phyloP scores from a whole-genome alignment of 2,888 invertebrate species.

The Synanthedon andrenaeformis region DNA sequence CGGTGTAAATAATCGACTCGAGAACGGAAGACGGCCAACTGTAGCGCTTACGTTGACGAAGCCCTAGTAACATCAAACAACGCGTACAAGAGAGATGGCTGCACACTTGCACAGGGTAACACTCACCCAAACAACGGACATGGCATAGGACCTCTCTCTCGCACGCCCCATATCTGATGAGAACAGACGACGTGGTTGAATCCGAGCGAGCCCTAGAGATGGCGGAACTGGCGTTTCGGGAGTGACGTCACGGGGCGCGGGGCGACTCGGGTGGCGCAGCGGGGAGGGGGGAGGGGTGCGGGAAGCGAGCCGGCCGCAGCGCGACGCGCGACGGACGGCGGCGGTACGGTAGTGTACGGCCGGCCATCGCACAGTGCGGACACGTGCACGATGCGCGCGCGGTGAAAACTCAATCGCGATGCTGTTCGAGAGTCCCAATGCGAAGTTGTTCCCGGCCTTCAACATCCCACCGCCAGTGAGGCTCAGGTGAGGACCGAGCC shows the following conservation, averaged over 20 bases:
- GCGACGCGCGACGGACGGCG: conserved; percentile 12
- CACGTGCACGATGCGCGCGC: conserved; percentile 43
- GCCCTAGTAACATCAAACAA: conserved; percentile 19
- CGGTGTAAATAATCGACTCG: too few species aligned
- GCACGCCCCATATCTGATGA: conserved; percentile 1
- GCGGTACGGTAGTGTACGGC: conserved; percentile 47
- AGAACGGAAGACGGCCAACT: neutral
- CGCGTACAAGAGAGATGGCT: conserved; percentile 15
- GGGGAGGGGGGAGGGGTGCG: neutral
- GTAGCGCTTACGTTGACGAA: conserved; percentile 12
- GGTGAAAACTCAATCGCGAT: conserved; percentile 63
- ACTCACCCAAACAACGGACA: too few species aligned
- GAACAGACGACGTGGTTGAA: conserved; percentile 16
- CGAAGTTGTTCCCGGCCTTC: conserved; percentile 76
- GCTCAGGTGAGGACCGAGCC: conserved; percentile 55
- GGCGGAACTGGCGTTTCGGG: conserved; percentile 13
- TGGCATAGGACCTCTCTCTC: neutral
- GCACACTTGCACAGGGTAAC: neutral
- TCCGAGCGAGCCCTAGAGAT: conserved; percentile 24
- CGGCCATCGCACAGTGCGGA: conserved; percentile 41
- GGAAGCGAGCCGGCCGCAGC: conserved; percentile 23
- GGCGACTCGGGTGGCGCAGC: conserved; percentile 13
- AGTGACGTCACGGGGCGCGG: conserved; percentile 52
- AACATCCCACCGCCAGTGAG: conserved; percentile 78
- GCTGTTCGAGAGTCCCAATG: conserved; percentile 80